These are phyloP conservation scores for Diadumene lineata DNA, from an alignment of 92 coral and sea anemone species.

Conservation along the genomic window DNA sequence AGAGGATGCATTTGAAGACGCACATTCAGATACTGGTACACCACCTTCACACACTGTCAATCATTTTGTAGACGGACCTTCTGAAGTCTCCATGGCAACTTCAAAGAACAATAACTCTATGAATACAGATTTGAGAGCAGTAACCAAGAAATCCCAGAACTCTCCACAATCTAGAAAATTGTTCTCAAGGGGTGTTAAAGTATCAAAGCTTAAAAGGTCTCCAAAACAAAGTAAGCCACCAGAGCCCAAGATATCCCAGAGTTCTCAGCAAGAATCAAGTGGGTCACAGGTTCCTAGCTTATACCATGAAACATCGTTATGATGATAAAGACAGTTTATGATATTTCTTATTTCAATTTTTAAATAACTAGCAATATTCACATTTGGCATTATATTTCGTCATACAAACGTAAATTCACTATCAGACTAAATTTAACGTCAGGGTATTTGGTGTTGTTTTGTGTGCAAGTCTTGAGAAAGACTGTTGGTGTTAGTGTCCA, in stretches of 20 bases:
- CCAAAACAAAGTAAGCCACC: neutral
- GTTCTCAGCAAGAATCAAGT: conserved; percentile 1
- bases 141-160: neutral
- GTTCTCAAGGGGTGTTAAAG: neutral
- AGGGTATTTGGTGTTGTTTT: no score
- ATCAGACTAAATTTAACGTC: no score
- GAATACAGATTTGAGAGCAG: neutral
- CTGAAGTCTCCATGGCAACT: neutral
- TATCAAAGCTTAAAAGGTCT: neutral
- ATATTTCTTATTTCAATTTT: no score
- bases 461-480: no score
- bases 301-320: conserved; percentile 17
- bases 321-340: neutral
- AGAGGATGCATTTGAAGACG: conserved; percentile 19
- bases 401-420: no score
- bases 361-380: no score
- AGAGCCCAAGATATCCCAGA: conserved; percentile 20
- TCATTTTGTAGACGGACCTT: neutral
- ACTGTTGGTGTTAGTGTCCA: no score
- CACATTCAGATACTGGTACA: neutral
- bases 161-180: neutral
- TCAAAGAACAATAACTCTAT: neutral
- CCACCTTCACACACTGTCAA: neutral
- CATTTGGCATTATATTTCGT: no score
- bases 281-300: neutral